A percentile compares a stretch with the other conserved stretches of the same genome.
phyloP scores from a whole-genome alignment of 2,797 vertebrate species.

The Petrocephalus schoutedeni region DNA sequence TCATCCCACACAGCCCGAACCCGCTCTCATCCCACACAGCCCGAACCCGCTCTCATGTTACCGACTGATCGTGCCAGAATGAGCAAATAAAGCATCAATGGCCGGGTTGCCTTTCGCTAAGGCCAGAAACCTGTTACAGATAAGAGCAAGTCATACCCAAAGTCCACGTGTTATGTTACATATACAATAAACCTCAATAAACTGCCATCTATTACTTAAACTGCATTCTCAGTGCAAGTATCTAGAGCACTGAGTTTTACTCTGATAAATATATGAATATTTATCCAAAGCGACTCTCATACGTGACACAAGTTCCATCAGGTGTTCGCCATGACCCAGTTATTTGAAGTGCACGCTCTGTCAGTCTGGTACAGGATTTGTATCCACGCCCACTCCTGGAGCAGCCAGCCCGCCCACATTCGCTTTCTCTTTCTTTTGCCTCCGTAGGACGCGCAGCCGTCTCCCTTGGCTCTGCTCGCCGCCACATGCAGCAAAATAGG shows the following conservation, averaged over 20 bases:
- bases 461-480: conserved; percentile 92
- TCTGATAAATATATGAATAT: conserved; percentile 12
- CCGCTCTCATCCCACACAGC: conserved; percentile 14
- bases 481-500: conserved; percentile 99
- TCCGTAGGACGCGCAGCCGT: conserved; percentile 68
- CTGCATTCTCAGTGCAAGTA: background rate
- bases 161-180: background rate
- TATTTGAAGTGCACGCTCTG: conserved; percentile 2
- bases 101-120: background rate
- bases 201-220: background rate
- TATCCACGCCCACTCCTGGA: conserved; percentile 65
- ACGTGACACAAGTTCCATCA: background rate
- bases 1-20: background rate
- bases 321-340: background rate
- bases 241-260: background rate
- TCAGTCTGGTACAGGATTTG: conserved; percentile 51
- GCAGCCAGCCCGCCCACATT: conserved; percentile 69
- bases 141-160: background rate
- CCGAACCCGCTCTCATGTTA: conserved; percentile 2
- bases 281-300: background rate
- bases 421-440: conserved; percentile 36
- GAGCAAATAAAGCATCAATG: background rate
- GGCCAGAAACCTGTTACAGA: background rate
- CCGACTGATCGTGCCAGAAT: background rate
- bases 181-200: background rate